Conservation (phyloP, 2,113 vertebrate species). For the Campylomormyrus tamandua region DNA sequence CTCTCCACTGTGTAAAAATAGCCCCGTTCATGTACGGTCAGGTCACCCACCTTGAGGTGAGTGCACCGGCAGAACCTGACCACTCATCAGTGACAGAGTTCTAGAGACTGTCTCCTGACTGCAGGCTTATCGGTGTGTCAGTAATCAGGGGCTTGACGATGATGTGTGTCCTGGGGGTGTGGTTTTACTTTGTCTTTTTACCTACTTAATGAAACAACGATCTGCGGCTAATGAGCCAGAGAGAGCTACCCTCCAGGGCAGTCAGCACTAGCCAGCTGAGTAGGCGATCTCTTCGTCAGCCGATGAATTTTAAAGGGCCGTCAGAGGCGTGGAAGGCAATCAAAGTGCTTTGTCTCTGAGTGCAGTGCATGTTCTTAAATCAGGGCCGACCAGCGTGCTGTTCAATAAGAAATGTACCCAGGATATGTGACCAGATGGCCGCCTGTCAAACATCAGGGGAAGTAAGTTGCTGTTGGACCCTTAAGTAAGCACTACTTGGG, state of each 20-base stretch:
- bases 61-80: not conserved
- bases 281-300: not conserved
- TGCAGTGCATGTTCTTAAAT: not conserved
- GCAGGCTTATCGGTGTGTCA: not conserved
- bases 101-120: not conserved
- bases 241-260: not conserved
- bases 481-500: not conserved
- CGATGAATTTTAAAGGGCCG: not conserved
- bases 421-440: not conserved
- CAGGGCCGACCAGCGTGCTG: not conserved
- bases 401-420: not conserved
- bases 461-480: not conserved
- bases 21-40: not conserved
- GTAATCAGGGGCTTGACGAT: not conserved
- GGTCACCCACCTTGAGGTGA: not conserved
- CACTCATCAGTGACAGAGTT: not conserved
- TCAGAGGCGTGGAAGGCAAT: not conserved
- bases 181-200: constrained; percentile 8
- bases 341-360: not conserved
- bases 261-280: not conserved
- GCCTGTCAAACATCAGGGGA: not conserved
- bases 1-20: not conserved
- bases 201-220: constrained; percentile 1
- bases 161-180: constrained; percentile 1
- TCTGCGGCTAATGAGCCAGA: constrained; percentile 6